Percentiles rank a stretch among this genome's conserved stretches.
Evolutionary conservation across 2,113 vertebrate genomes (phyloP).

Genomic region (Megaceryle maxima): DNA sequence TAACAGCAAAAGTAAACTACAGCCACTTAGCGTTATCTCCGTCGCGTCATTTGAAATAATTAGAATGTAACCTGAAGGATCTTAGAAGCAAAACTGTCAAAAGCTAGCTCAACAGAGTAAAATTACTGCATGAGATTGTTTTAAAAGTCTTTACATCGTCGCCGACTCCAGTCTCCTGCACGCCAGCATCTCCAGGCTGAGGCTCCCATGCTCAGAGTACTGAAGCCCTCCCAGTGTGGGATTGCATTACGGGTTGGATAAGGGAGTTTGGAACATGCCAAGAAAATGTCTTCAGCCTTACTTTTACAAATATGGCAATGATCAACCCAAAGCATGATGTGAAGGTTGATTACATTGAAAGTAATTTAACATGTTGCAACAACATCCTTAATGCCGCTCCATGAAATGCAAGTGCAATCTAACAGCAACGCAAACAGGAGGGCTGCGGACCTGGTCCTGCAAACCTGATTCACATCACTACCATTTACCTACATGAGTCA

Average conservation of each 20-base stretch:
- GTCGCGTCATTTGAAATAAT: background rate
- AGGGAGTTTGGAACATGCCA: background rate
- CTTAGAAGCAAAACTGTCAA: background rate
- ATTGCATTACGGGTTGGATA: background rate
- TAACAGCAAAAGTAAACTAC: constrained; percentile 25
- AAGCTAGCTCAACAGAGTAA: background rate
- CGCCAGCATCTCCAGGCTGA: background rate
- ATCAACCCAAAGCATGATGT: background rate
- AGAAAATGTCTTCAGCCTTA: constrained; percentile 28
- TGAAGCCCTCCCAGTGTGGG: background rate
- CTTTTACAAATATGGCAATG: constrained; percentile 22
- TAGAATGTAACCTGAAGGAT: background rate
- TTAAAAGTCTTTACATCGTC: background rate
- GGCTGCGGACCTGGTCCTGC: background rate
- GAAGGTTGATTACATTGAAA: background rate
- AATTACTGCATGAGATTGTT: background rate
- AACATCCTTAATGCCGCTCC: background rate
- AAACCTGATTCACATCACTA: background rate
- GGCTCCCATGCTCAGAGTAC: background rate
- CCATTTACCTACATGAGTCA: background rate
- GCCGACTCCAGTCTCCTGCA: background rate
- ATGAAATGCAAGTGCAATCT: background rate
- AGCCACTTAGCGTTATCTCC: background rate
- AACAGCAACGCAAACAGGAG: background rate
- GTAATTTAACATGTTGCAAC: constrained; percentile 32